These are phyloP conservation scores for Galerucella pusilla DNA, from an alignment of 2,888 invertebrate genomes.

Conservation along the genomic window DNA sequence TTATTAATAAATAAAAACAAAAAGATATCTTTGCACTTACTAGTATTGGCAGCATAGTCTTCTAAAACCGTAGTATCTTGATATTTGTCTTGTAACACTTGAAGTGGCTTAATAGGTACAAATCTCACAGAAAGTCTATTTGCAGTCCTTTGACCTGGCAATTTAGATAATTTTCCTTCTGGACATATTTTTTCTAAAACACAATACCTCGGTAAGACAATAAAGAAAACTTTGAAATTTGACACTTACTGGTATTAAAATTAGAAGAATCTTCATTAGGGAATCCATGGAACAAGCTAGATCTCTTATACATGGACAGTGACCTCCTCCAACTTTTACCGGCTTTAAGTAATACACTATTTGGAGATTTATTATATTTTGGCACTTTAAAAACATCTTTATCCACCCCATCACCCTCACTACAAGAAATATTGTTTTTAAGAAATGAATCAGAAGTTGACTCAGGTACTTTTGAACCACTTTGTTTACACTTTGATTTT, in stretches of 20 bases:
- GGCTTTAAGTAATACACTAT: constrained; percentile 68
- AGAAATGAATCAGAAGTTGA: no score
- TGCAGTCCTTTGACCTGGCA: background rate
- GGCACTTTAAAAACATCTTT: background rate
- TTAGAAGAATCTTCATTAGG: constrained; percentile 5
- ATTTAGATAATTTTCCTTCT: background rate
- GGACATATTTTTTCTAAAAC: constrained; percentile 11
- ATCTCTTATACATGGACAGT: constrained; percentile 67
- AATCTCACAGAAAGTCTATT: constrained; percentile 41
- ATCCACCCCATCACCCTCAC: background rate
- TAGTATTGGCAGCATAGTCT: constrained; percentile 37
- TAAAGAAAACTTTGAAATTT: background rate
- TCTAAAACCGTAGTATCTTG: constrained; percentile 34
- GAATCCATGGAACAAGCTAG: constrained; percentile 24
- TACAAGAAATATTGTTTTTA: background rate
- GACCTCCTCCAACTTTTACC: constrained; percentile 79
- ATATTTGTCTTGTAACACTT: background rate
- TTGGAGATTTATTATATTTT: constrained; percentile 19
- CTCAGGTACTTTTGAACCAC: no score
- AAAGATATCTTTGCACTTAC: constrained; percentile 30
- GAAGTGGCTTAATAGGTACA: constrained; percentile 31
- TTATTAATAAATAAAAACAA: no score
- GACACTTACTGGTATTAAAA: constrained; percentile 8
- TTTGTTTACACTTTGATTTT: no score
- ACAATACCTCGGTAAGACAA: background rate